Evolutionary conservation across 2,113 vertebrate species (phyloP).

Genomic region (Sceloporus tristichus): DNA sequence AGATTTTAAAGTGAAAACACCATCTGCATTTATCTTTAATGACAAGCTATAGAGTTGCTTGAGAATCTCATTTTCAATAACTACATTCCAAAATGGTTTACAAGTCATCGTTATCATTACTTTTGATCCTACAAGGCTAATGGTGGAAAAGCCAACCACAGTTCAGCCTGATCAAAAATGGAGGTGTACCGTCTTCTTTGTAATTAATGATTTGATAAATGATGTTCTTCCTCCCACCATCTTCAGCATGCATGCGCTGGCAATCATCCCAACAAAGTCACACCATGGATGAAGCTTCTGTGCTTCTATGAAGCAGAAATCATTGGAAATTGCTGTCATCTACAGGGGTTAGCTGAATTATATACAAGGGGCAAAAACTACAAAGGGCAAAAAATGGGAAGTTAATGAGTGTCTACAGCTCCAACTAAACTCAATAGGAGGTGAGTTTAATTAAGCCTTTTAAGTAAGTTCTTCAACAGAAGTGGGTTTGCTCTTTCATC

Average conservation of each 20-base stretch:
- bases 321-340: conserved; percentile 6
- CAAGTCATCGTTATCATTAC: conserved; percentile 23
- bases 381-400: not conserved
- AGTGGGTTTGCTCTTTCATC: not conserved
- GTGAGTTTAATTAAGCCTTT: not conserved
- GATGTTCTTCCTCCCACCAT: not conserved
- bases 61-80: conserved; percentile 52
- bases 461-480: not conserved
- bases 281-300: not conserved
- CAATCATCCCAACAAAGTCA: not conserved
- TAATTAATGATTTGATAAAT: conserved; percentile 20
- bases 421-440: not conserved
- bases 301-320: not conserved
- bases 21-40: conserved; percentile 69
- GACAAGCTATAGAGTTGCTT: conserved; percentile 42
- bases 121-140: conserved; percentile 38
- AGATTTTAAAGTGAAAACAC: conserved; percentile 60
- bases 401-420: not conserved
- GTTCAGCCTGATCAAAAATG: conserved; percentile 10
- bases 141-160: not conserved
- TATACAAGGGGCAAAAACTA: not conserved
- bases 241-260: not conserved
- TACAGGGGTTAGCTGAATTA: not conserved
- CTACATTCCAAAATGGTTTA: not conserved
- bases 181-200: not conserved